These are phyloP conservation scores for Crypturellus undulatus DNA, from an alignment of 2,113 vertebrate species.

Conservation along the genomic window DNA sequence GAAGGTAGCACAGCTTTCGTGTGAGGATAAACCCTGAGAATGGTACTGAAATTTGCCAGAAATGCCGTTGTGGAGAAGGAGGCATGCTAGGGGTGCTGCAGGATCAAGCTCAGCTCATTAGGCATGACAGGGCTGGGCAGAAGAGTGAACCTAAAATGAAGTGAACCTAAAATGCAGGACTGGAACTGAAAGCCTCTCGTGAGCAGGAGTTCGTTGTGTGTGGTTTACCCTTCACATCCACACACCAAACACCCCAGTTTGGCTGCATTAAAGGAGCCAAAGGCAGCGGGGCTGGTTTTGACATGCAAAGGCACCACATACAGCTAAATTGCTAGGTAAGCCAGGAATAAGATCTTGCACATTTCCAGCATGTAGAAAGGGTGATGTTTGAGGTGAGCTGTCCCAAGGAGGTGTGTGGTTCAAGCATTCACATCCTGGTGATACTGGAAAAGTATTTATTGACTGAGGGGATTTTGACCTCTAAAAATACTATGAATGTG, in stretches of 20 bases:
- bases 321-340: background rate
- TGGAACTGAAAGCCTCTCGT: too few relatives aligned
- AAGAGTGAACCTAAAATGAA: too few relatives aligned
- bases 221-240: fast-evolving
- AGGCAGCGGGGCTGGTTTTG: fast-evolving
- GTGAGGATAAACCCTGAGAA: fast-evolving
- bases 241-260: fast-evolving
- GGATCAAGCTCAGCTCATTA: too few relatives aligned
- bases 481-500: fast-evolving
- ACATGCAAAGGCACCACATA: background rate
- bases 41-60: background rate
- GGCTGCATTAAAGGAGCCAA: fast-evolving
- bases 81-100: fast-evolving
- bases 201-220: too few relatives aligned
- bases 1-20: fast-evolving
- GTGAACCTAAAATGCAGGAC: fast-evolving
- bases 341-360: fast-evolving
- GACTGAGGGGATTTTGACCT: fast-evolving
- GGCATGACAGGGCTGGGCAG: fast-evolving
- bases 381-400: fast-evolving
- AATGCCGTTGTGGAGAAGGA: too few relatives aligned
- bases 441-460: fast-evolving
- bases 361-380: fast-evolving
- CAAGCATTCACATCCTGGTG: fast-evolving
- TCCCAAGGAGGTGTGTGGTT: fast-evolving